Conservation (phyloP, 2,888 invertebrate genomes). For the Drosophila colorata region DNA sequence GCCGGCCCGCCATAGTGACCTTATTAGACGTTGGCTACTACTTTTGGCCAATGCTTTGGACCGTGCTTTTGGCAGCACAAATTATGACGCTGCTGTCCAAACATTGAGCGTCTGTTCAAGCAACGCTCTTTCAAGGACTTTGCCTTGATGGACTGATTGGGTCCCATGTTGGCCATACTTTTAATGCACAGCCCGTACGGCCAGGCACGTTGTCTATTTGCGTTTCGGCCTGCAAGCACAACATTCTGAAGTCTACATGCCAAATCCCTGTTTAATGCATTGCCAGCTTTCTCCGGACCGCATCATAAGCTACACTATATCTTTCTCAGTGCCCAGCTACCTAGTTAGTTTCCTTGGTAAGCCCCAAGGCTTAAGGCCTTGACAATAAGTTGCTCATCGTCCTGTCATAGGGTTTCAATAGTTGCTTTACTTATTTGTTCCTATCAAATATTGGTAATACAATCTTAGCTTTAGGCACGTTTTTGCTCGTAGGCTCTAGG, state of each 20-base stretch:
- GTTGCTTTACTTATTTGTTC: not conserved
- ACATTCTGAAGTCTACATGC: conserved; percentile 13
- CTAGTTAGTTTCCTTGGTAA: conserved; percentile 33
- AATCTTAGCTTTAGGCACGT: not conserved
- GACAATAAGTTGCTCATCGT: conserved; percentile 27
- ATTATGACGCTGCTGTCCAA: conserved; percentile 62
- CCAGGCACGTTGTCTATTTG: conserved; percentile 26
- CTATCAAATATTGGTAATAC: not conserved
- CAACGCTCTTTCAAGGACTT: conserved; percentile 45
- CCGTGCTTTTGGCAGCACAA: conserved; percentile 75
- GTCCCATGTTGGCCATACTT: conserved; percentile 35
- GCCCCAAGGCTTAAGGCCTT: conserved; percentile 8
- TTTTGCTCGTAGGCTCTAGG: not conserved
- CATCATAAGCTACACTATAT: conserved; percentile 23
- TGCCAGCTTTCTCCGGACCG: conserved; percentile 14
- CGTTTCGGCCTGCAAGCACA: conserved; percentile 10
- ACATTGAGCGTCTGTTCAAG: conserved; percentile 33
- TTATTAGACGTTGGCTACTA: conserved; percentile 54
- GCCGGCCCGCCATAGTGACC: conserved; percentile 46
- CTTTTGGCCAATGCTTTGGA: conserved; percentile 37
- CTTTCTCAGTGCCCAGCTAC: conserved; percentile 7
- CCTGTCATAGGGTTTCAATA: conserved; percentile 14
- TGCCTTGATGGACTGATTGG: conserved; percentile 58
- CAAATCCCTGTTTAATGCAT: conserved; percentile 52
- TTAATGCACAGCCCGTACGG: conserved; percentile 16